Conservation (phyloP, 2,113 vertebrate genomes). For the Scolopax mira region DNA sequence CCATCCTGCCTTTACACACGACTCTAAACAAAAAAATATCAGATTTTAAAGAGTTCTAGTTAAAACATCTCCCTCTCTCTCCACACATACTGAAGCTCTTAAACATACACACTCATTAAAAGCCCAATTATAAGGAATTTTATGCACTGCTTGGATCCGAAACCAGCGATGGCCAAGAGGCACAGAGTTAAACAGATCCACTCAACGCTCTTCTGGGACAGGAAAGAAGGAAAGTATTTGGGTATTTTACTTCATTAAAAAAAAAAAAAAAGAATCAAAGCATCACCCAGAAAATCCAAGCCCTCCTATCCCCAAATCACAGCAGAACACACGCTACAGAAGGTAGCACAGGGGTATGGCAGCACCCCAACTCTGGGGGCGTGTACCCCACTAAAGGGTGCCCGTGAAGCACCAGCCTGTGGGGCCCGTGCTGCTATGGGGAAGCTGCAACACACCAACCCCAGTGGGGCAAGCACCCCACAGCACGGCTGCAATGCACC, state of each 20-base stretch:
- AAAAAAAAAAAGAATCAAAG: neutral
- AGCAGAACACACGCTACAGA: neutral
- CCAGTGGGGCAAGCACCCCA: neutral
- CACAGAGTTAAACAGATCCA: neutral
- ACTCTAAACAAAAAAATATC: neutral
- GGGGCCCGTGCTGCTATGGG: accelerated
- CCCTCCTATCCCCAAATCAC: neutral
- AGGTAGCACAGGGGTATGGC: neutral
- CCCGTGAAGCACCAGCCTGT: accelerated
- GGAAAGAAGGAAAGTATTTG: neutral
- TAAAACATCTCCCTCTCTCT: neutral
- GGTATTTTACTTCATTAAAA: neutral
- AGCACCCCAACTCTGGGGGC: accelerated
- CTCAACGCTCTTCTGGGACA: neutral
- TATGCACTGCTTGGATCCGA: neutral
- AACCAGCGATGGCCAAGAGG: neutral
- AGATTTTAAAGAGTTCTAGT: neutral
- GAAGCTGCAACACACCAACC: neutral
- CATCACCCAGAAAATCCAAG: neutral
- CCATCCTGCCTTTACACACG: neutral
- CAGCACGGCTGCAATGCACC: neutral
- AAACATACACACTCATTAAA: neutral
- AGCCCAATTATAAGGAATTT: neutral
- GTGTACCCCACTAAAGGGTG: accelerated
- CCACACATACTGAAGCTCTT: neutral